These are phyloP conservation scores for Ceramica pisi DNA, from an alignment of 2,888 invertebrate species.

Conservation along the genomic window DNA sequence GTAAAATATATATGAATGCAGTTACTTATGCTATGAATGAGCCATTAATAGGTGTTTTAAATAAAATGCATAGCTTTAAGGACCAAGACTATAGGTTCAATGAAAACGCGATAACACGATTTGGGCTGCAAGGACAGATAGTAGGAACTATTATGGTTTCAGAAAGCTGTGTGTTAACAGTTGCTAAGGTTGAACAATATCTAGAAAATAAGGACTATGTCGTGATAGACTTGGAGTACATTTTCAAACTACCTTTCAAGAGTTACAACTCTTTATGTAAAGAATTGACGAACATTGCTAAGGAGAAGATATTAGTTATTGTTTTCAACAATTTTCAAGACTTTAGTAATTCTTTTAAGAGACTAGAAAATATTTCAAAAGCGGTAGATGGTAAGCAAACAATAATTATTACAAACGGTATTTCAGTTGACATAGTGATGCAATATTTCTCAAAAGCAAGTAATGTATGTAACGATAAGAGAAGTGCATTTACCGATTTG, in stretches of 20 bases:
- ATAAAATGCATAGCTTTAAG: constrained; percentile 26
- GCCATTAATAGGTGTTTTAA: constrained; percentile 20
- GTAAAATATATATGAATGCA: constrained; percentile 28
- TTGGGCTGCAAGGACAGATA: background rate
- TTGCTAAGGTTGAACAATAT: constrained; percentile 29
- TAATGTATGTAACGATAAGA: constrained; percentile 15
- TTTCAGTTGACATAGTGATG: constrained; percentile 2
- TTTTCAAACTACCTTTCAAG: constrained; percentile 25
- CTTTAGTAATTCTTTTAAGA: background rate
- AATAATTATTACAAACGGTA: constrained; percentile 15
- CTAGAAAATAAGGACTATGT: background rate
- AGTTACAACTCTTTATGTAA: constrained; percentile 26
- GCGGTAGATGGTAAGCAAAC: constrained; percentile 22
- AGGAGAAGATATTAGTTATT: constrained; percentile 26
- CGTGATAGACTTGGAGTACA: constrained; percentile 33
- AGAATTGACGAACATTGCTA: constrained; percentile 3
- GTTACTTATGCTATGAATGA: constrained; percentile 33
- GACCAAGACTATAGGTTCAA: constrained; percentile 21
- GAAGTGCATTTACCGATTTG: constrained; percentile 31
- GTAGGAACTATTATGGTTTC: constrained; percentile 20
- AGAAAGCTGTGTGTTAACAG: constrained; percentile 13
- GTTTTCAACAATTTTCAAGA: constrained; percentile 8
- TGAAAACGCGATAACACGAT: constrained; percentile 12
- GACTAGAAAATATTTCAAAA: constrained; percentile 24
- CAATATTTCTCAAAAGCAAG: constrained; percentile 26